Conservation (phyloP, 2,888 invertebrate species). For the Tortricodes alternella region DNA sequence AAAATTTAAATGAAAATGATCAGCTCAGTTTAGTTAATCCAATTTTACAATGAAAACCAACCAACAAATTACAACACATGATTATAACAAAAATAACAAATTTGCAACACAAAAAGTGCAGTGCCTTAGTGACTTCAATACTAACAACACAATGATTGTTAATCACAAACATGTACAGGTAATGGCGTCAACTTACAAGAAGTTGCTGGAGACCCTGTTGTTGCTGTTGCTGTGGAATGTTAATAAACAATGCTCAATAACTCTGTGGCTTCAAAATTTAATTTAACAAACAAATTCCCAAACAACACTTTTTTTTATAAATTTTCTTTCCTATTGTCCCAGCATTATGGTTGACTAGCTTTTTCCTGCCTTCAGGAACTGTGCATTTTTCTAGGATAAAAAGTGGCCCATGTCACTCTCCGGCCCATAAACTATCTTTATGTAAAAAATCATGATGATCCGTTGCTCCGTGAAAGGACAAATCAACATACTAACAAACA, state of each 20-base stretch:
- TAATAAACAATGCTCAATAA: conserved; percentile 9
- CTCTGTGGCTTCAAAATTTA: neutral
- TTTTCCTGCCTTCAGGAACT: too few relatives aligned
- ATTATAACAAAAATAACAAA: conserved; percentile 33
- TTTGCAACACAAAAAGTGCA: conserved; percentile 19
- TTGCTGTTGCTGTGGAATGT: conserved; percentile 91
- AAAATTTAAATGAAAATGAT: too few relatives aligned
- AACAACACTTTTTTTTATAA: too few relatives aligned
- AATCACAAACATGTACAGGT: conserved; percentile 73
- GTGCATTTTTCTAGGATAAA: too few relatives aligned
- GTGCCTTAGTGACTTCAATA: conserved; percentile 16
- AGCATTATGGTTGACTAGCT: too few relatives aligned
- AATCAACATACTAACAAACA: too few relatives aligned
- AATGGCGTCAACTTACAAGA: conserved; percentile 89
- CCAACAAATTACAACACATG: conserved; percentile 1
- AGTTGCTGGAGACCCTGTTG: conserved; percentile 96
- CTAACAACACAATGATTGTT: conserved; percentile 53
- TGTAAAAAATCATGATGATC: too few relatives aligned
- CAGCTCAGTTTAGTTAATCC: neutral
- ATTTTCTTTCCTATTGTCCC: too few relatives aligned
- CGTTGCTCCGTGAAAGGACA: too few relatives aligned
- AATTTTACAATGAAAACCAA: neutral
- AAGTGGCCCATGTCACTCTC: too few relatives aligned
- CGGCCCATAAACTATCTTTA: too few relatives aligned
- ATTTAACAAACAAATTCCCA: neutral